Evolutionary conservation across 1,140 invertebrate genomes (phyloP).

Genomic region (Achroia grisella): DNA sequence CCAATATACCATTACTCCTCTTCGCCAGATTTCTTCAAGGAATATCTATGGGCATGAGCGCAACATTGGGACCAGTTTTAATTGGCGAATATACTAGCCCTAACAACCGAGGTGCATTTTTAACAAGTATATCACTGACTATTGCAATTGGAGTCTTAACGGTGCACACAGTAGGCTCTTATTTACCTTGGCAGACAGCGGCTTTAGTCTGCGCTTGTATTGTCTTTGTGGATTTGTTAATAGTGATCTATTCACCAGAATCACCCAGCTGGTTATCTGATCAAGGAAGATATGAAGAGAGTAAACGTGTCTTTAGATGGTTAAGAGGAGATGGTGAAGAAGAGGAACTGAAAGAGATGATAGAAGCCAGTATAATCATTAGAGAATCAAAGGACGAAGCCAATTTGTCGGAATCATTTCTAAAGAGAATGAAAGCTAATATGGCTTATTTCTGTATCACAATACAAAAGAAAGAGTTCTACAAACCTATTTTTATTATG

Average conservation of each 20-base stretch:
- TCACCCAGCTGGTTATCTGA: slow-evolving; percentile 29
- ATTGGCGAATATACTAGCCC: slow-evolving; percentile 12
- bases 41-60: slow-evolving; percentile 7
- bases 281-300: slow-evolving; percentile 25
- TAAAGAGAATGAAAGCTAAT: slow-evolving; percentile 9
- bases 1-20: slow-evolving; percentile 4
- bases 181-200: slow-evolving; percentile 19
- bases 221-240: slow-evolving; percentile 17
- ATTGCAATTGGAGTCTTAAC: slow-evolving; percentile 19
- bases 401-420: not conserved
- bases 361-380: slow-evolving; percentile 14
- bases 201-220: slow-evolving; percentile 19
- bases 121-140: slow-evolving; percentile 22
- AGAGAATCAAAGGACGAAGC: slow-evolving; percentile 6
- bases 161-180: slow-evolving; percentile 21
- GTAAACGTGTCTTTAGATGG: slow-evolving; percentile 24
- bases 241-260: slow-evolving; percentile 27
- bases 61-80: slow-evolving; percentile 1
- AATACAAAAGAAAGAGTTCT: slow-evolving; percentile 12
- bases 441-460: slow-evolving; percentile 9
- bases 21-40: slow-evolving; percentile 4
- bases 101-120: slow-evolving; percentile 16
- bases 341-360: slow-evolving; percentile 27
- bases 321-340: slow-evolving; percentile 30
- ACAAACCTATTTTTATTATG: slow-evolving; percentile 17